Evolutionary conservation across 1,140 invertebrate species (phyloP), one percentile per base, ranked within the genome.

Genomic region (Spodoptera litura): DNA sequence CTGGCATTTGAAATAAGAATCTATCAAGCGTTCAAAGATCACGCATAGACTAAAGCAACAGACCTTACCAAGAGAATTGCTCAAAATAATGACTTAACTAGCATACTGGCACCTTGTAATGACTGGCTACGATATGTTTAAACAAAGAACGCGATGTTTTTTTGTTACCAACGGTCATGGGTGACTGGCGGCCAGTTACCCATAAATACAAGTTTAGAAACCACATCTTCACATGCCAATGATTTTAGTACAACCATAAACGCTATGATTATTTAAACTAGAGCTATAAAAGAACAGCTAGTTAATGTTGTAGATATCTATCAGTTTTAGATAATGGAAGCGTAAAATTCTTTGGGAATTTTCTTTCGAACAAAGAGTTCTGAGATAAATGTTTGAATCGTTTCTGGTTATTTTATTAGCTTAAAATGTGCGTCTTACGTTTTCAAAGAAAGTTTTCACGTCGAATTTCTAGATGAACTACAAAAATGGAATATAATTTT

Each of bases 61-160:
- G 27, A 38, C 27, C 44, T 49, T 72, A 49, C 55, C 11, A 10
- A 59, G 49, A 61, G 51, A 79, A 58, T 44, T 52, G 58, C 75
- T 80, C 51, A 71, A 81, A 78, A 78, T 85, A 82, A 85, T 83
- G 70, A 80, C 79, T 85, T 83, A 81, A 85, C 83, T 81, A 81
- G 73, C 71, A 78, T 81, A 78, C 73, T 52, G 72, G 68, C 53
- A 61, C 77, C 71, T 71, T 25, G 31, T 82, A 85, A 85, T 81
- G 53, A 81, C 71, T 25, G 51, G 15, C 76, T 78, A 35, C 49
- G 38, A 74, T 66, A 79, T 78, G 64, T 78, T 76, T 70, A 66
- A 76, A 78, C 61, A 82, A 80, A 82, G 78, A 82, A 70, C 53
- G 49, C 25, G 31, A 5, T 11, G 38, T 59, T 74, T 79, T 76